Evolutionary conservation across 2,797 vertebrate species (phyloP).

Genomic region (Epinephelus coioides): DNA sequence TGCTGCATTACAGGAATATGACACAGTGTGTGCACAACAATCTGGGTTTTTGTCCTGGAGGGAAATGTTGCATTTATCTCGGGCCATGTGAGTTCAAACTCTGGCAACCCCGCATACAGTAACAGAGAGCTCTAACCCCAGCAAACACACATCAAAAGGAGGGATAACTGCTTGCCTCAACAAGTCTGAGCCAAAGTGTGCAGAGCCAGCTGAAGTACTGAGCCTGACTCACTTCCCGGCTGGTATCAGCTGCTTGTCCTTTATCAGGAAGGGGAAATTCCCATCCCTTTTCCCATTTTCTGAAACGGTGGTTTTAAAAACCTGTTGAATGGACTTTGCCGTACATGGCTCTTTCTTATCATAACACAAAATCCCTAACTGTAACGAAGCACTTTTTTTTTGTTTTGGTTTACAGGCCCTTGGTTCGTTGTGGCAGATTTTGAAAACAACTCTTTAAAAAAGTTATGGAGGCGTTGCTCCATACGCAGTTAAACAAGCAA

Average conservation of each 20-base stretch:
- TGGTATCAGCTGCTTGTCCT: conserved; percentile 77
- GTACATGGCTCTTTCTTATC: neutral
- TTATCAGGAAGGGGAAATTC: conserved; percentile 76
- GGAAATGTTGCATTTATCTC: conserved; percentile 49
- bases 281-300: conserved; percentile 53
- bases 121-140: conserved; percentile 25
- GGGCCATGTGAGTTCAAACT: conserved; percentile 54
- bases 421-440: conserved; percentile 44
- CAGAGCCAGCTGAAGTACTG: conserved; percentile 62
- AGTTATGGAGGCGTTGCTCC: conserved; percentile 67
- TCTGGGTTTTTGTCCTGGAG: conserved; percentile 37
- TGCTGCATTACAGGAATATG: conserved; percentile 59
- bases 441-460: conserved; percentile 73
- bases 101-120: conserved; percentile 17
- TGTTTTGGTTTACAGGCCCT: conserved; percentile 20
- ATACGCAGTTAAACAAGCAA: conserved; percentile 67
- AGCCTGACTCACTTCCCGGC: conserved; percentile 80
- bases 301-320: conserved; percentile 45
- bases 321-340: conserved; percentile 25
- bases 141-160: conserved; percentile 62
- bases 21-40: conserved; percentile 13
- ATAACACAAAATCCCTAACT: neutral
- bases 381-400: conserved; percentile 16
- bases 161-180: conserved; percentile 68
- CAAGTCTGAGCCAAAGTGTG: conserved; percentile 72